Conservation (phyloP, 2,797 vertebrate species). For the Phataginus tetradactyla region DNA sequence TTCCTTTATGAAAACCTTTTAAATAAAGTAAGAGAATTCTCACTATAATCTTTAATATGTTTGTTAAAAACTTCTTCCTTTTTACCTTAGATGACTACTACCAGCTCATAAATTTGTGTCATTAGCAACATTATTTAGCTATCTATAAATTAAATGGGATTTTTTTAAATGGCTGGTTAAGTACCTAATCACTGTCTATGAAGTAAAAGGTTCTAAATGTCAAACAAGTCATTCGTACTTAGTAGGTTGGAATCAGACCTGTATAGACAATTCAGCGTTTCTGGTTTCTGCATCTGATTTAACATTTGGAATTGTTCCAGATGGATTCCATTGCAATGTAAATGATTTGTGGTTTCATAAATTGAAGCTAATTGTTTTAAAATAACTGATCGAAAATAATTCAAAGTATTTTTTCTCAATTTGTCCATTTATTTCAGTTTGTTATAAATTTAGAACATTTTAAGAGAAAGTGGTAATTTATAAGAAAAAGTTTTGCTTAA, state of each 20-base stretch:
- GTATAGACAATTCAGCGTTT: neutral
- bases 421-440: neutral
- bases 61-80: neutral
- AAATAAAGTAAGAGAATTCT: neutral
- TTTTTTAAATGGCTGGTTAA: neutral
- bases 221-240: neutral
- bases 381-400: neutral
- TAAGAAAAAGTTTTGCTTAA: conserved; percentile 1
- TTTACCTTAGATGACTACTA: neutral
- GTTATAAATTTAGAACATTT: conserved; percentile 1
- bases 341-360: conserved; percentile 33
- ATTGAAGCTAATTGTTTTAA: conserved; percentile 10
- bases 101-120: neutral
- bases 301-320: conserved; percentile 3
- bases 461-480: conserved; percentile 19
- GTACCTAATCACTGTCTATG: neutral
- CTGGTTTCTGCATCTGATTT: neutral
- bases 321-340: neutral
- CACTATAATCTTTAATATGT: neutral
- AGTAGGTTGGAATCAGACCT: neutral
- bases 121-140: neutral
- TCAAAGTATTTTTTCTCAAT: conserved; percentile 12
- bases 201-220: conserved; percentile 15
- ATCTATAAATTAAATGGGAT: neutral
- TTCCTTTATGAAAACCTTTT: conserved; percentile 30